A percentile compares a stretch with the other conserved stretches of the same genome.
These are phyloP conservation scores for Rattus norvegicus DNA, from an alignment of 2,113 vertebrate genomes.

Conservation along the genomic window GRCr8 NC_086033.1:94442001-94442500, in stretches of 20 bases:
- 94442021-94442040: no score
- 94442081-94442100: no score
- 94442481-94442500: fast-evolving
- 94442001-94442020: no score
- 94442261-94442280: not conserved
- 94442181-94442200: not conserved
- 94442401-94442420: not conserved
- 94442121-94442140: not conserved
- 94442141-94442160: not conserved
- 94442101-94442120: no score
- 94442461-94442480: not conserved
- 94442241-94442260: not conserved
- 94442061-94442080: no score
- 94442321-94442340: not conserved
- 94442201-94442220: not conserved
- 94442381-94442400: not conserved
- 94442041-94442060: no score
- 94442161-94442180: not conserved
- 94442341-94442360: not conserved
- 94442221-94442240: not conserved
- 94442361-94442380: not conserved
- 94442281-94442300: not conserved
- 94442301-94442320: not conserved
- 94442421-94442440: not conserved
- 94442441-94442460: not conserved